Evolutionary conservation across 2,888 invertebrate species (phyloP).

Genomic region (Agrotis exclamationis): DNA sequence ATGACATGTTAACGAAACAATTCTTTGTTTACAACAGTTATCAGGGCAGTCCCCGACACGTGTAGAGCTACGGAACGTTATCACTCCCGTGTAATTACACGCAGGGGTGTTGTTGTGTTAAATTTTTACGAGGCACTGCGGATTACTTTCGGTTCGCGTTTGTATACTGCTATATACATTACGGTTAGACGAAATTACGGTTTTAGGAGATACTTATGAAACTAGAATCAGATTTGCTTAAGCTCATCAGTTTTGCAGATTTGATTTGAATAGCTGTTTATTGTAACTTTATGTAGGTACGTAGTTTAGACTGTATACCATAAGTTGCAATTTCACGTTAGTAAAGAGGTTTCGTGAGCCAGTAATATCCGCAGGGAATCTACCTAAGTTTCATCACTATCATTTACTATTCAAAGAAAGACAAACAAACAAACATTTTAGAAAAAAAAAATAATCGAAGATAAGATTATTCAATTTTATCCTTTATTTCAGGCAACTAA

Average conservation of each 20-base stretch:
- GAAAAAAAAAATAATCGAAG: too few species aligned
- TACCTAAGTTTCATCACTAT: too few species aligned
- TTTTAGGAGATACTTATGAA: slow-evolving; percentile 32
- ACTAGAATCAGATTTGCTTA: slow-evolving; percentile 12
- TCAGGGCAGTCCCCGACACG: slow-evolving; percentile 20
- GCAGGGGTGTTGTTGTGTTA: slow-evolving; percentile 52
- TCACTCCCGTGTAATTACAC: slow-evolving; percentile 55
- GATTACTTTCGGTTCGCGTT: slow-evolving; percentile 55
- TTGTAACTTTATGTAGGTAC: too few species aligned
- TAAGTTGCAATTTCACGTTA: too few species aligned
- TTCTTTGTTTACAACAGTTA: slow-evolving; percentile 28
- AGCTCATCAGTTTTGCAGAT: background rate
- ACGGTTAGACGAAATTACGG: slow-evolving; percentile 27
- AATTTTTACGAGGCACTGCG: slow-evolving; percentile 58
- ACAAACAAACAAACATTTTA: too few species aligned
- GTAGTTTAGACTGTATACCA: too few species aligned
- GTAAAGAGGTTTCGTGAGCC: too few species aligned
- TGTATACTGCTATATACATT: slow-evolving; percentile 40
- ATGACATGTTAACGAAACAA: slow-evolving; percentile 12
- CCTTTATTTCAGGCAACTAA: too few species aligned
- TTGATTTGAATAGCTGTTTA: background rate
- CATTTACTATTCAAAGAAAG: too few species aligned
- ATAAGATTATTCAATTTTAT: too few species aligned
- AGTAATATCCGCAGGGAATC: too few species aligned
- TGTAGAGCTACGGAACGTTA: slow-evolving; percentile 54